Evolutionary conservation across 2,797 vertebrate species (phyloP).

Genomic region (Miichthys miiuy): DNA sequence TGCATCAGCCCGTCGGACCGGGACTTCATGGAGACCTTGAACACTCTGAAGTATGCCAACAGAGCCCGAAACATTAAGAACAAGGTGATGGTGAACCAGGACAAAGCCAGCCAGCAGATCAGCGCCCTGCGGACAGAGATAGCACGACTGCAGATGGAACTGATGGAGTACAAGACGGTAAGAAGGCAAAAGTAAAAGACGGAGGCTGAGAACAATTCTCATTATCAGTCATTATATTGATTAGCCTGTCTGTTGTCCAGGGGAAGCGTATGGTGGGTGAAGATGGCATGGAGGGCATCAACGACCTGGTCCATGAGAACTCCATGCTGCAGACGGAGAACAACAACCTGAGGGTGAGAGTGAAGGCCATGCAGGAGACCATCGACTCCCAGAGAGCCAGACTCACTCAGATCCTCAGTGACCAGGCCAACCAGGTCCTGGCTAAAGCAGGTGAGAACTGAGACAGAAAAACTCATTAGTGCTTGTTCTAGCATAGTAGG

Average conservation of each 20-base stretch:
- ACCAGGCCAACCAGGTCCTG: conserved; percentile 92
- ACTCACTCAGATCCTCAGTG: conserved; percentile 92
- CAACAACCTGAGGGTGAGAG: conserved; percentile 93
- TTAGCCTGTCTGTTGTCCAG: conserved; percentile 68
- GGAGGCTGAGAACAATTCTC: background rate
- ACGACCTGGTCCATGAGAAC: conserved; percentile 98
- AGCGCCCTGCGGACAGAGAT: conserved; percentile 94
- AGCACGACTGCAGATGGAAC: conserved; percentile 95
- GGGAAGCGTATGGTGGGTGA: conserved; percentile 96
- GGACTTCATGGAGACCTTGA: conserved; percentile 99
- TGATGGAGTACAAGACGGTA: conserved; percentile 98
- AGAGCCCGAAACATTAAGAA: conserved; percentile 98
- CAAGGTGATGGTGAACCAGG: conserved; percentile 97
- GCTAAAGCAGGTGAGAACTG: conserved; percentile 88
- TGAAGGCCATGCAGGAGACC: conserved; percentile 99
- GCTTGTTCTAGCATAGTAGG: too few species aligned
- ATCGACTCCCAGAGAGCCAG: conserved; percentile 90
- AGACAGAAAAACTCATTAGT: background rate
- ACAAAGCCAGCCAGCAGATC: conserved; percentile 97
- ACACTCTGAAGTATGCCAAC: conserved; percentile 96
- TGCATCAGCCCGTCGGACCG: conserved; percentile 97
- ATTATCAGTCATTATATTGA: background rate
- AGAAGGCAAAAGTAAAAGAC: conserved; percentile 30
- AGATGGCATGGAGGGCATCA: conserved; percentile 95
- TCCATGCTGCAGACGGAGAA: conserved; percentile 97